A percentile compares a stretch with the other conserved stretches of the same genome.
These are phyloP conservation scores for Apamea anceps DNA, from an alignment of 2,888 invertebrate species.

Conservation along the genomic window DNA sequence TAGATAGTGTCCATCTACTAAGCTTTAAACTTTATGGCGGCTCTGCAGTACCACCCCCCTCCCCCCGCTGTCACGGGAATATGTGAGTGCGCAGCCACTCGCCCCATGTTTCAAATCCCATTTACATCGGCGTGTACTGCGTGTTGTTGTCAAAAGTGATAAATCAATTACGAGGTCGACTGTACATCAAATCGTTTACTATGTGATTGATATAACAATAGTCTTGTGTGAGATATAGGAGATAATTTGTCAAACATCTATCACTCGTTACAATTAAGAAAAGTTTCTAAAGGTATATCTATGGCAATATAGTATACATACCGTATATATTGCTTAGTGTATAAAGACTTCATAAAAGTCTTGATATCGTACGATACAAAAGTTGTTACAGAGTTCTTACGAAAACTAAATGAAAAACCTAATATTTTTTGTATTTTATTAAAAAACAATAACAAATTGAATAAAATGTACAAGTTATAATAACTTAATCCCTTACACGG, in stretches of 20 bases:
- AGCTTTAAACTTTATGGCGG: not conserved
- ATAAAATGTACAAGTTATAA: slow-evolving; percentile 14
- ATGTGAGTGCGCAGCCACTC: not conserved
- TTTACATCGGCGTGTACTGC: not conserved
- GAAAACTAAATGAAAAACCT: slow-evolving; percentile 32
- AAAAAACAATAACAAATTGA: slow-evolving; percentile 29
- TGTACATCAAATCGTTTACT: not conserved
- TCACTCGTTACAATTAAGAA: not conserved
- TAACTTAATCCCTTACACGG: slow-evolving; percentile 37
- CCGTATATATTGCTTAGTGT: not conserved
- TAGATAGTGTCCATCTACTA: not conserved
- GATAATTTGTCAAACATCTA: not conserved
- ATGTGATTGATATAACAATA: not conserved
- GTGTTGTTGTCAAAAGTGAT: not conserved
- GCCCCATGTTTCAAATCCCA: not conserved
- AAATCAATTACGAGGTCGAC: not conserved
- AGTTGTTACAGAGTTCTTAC: slow-evolving; percentile 10
- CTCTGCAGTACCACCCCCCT: not conserved
- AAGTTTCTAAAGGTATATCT: not conserved
- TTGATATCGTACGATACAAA: not conserved
- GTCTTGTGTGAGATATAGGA: not conserved
- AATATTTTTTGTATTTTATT: slow-evolving; percentile 41
- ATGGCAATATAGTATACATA: too few species aligned
- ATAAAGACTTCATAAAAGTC: not conserved
- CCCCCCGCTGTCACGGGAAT: not conserved